These are phyloP conservation scores for Pao palembangensis DNA, from an alignment of 2,113 vertebrate genomes.

Conservation along the genomic window DNA sequence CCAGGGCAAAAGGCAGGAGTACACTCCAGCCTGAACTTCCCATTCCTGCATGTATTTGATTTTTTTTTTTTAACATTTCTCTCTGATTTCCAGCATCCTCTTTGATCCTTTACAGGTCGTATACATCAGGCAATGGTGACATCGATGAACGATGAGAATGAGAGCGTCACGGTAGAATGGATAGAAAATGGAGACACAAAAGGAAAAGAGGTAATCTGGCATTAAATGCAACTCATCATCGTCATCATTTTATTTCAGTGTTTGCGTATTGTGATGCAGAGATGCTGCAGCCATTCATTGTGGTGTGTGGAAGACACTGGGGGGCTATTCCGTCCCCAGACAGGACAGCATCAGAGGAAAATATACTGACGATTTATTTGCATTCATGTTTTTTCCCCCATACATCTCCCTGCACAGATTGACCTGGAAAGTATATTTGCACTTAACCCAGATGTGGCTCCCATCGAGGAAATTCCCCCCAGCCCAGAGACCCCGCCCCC, in stretches of 20 bases:
- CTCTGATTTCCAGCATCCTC: background rate
- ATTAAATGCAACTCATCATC: constrained; percentile 1
- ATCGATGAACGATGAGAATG: constrained; percentile 92
- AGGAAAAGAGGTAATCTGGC: constrained; percentile 88
- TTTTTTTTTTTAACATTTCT: background rate
- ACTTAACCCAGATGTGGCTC: constrained; percentile 91
- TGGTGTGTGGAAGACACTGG: too few species aligned
- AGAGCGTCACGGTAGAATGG: constrained; percentile 97
- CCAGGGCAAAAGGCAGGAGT: too few species aligned
- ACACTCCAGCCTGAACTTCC: background rate
- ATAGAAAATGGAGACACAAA: constrained; percentile 98
- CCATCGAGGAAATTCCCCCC: constrained; percentile 88
- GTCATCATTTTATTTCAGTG: constrained; percentile 17
- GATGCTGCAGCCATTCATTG: background rate
- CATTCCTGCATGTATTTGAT: background rate
- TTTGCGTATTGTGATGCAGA: constrained; percentile 30
- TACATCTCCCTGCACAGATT: constrained; percentile 75
- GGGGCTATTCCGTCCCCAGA: too few species aligned
- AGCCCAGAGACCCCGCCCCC: constrained; percentile 86
- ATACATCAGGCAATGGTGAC: constrained; percentile 99
- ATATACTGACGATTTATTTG: too few species aligned
- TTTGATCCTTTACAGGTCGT: constrained; percentile 73
- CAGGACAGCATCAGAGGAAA: too few species aligned
- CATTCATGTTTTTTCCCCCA: background rate
- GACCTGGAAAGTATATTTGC: constrained; percentile 97